Evolutionary conservation across 2,113 vertebrate species (phyloP).

Genomic region (Rallus limicola): DNA sequence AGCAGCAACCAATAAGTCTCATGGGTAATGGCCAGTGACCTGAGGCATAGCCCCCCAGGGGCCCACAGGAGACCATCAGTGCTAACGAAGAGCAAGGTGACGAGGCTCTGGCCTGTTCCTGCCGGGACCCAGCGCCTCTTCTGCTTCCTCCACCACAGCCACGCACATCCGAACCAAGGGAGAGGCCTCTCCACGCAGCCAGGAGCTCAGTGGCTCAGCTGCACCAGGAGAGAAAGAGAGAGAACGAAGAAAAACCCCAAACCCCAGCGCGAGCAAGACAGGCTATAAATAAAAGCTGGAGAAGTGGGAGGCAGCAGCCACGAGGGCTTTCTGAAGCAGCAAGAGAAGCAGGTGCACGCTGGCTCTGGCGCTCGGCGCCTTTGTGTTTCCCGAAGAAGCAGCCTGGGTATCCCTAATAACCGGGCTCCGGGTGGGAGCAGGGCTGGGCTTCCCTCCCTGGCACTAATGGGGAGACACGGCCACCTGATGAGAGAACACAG

Average conservation of each 20-base stretch:
- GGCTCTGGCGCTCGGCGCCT: neutral
- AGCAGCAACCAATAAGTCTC: rapidly evolving
- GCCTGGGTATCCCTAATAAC: constrained; percentile 39
- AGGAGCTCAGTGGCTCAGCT: constrained; percentile 48
- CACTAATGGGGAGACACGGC: neutral
- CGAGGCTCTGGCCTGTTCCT: neutral
- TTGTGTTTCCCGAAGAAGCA: constrained; percentile 19
- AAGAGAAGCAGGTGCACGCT: constrained; percentile 45
- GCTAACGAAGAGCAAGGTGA: rapidly evolving
- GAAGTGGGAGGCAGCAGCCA: constrained; percentile 64
- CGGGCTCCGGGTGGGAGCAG: neutral
- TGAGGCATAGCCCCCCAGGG: no score
- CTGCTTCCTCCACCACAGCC: neutral
- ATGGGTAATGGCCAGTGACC: neutral
- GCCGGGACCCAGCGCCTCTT: neutral
- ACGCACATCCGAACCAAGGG: rapidly evolving
- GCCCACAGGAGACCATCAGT: rapidly evolving
- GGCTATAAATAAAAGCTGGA: constrained; percentile 71
- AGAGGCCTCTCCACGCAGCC: neutral
- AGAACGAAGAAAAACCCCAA: neutral
- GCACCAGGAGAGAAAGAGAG: neutral
- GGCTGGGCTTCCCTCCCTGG: neutral
- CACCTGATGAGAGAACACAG: neutral
- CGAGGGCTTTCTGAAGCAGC: constrained; percentile 54
- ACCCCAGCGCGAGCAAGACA: constrained; percentile 13